Evolutionary conservation across 2,888 invertebrate species (phyloP), one percentile per base, ranked within the genome.

Genomic region (Lacanobia wlatinum): DNA sequence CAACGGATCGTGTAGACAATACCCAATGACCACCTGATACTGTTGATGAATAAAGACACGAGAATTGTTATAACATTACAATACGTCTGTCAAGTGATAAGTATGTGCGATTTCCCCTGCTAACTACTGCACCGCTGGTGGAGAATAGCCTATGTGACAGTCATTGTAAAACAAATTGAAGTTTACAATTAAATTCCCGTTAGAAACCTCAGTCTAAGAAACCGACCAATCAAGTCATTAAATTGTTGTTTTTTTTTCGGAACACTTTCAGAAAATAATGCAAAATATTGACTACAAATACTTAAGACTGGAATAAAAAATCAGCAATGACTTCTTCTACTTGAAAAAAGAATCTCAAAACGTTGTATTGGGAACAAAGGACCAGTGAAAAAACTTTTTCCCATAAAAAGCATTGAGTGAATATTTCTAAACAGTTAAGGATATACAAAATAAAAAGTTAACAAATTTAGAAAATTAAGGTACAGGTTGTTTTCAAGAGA

Each of bases 21-120:
- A 72, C 76, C 58, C 81, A 83, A 84, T 86, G 74, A 78, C 72
- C 83, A 86, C 77, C 71, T 82, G 85, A 86, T 71, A 78, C 77
- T 77, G 80, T 86, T 86, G 74, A 81, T 79, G 81, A 81, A 82
- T 86, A 75, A 84, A 76, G 72, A 82, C 73, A 70, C 65, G 70
- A 67, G 69, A 85, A 82, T 86, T 82, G 70, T 76, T 82, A 73
- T 76, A 82, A 78, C 72, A 80, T 84, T 61, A 68, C 84, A 75
- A 75, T 82, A 71, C 76, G 62, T 70, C 61, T 63, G 64, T 38
- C 68, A 70, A 73, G 58, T 68, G 53, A 55, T n/a, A 46, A 61
- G 43, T 62, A 40, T 63, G 58, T 21, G 59, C 62, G 64, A 59
- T 65, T 75, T 64, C 74, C 70, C 61, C 18, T 58, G 64, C 48